These are phyloP conservation scores for Lynx canadensis DNA, from an alignment of 2,113 vertebrate genomes.

Conservation along the genomic window DNA sequence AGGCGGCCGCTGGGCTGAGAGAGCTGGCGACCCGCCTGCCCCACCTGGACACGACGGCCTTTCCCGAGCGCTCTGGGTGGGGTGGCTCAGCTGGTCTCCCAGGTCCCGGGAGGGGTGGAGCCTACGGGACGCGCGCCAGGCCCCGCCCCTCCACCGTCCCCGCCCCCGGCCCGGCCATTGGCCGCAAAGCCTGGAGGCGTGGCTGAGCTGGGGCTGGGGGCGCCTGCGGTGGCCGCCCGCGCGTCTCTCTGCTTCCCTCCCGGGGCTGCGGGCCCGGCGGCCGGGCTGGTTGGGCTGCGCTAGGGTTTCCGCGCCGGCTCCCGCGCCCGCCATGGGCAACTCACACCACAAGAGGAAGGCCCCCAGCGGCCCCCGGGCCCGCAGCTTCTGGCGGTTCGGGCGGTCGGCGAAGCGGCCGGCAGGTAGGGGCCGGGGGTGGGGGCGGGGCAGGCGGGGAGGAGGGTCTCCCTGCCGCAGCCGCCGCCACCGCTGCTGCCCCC, in stretches of 20 bases:
- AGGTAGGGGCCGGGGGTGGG: conserved; percentile 87
- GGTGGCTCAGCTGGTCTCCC: conserved; percentile 71
- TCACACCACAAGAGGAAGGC: conserved; percentile 92
- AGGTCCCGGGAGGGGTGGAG: conserved; percentile 74
- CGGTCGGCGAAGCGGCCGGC: conserved; percentile 82
- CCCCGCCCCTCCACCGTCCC: background rate
- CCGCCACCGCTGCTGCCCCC: conserved; percentile 54
- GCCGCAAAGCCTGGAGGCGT: conserved; percentile 65
- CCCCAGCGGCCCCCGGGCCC: conserved; percentile 80
- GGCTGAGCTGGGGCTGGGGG: conserved; percentile 74
- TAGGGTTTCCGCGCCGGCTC: conserved; percentile 43
- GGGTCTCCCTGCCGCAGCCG: conserved; percentile 43
- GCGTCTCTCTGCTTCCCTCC: conserved; percentile 72
- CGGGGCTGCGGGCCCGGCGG: conserved; percentile 81
- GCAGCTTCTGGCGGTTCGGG: conserved; percentile 89
- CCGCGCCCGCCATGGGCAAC: conserved; percentile 91
- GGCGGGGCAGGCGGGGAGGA: conserved; percentile 75
- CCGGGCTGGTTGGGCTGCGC: conserved; percentile 73
- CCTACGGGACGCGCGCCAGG: conserved; percentile 45
- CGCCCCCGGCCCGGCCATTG: conserved; percentile 37
- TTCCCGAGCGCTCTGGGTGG: conserved; percentile 17
- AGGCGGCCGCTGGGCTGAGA: background rate
- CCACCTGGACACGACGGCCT: background rate
- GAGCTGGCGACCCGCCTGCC: background rate
- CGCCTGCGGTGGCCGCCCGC: conserved; percentile 69